Evolutionary conservation across 23 tunicate species (phyloP).

Genomic region (Corella eumyota): DNA sequence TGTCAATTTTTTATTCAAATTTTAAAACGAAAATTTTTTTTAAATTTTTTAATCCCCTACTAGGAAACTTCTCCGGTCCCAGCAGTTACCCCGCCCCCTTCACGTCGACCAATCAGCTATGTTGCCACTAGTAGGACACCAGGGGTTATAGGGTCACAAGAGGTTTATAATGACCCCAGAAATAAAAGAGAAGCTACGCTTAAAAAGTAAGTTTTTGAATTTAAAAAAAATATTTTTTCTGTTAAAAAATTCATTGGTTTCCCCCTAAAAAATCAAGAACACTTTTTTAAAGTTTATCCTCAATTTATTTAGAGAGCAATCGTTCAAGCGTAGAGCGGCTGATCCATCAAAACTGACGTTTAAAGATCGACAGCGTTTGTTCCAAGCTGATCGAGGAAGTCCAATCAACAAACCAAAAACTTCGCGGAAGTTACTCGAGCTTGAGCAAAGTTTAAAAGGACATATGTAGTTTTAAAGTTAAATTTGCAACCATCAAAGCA

Average conservation of each 20-base stretch:
- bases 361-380: slow-evolving; percentile 80
- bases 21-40: too few species aligned
- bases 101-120: slow-evolving; percentile 41
- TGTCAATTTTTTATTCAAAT: not conserved
- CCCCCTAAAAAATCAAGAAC: not conserved
- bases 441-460: slow-evolving; percentile 55
- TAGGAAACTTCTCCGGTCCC: slow-evolving; percentile 15
- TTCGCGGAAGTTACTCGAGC: slow-evolving; percentile 52
- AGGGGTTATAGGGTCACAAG: slow-evolving; percentile 85
- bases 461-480: too few species aligned
- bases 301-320: not conserved
- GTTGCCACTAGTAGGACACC: slow-evolving; percentile 39
- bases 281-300: too few species aligned
- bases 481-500: too few species aligned
- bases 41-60: too few species aligned
- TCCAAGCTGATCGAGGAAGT: slow-evolving; percentile 45
- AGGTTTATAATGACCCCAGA: slow-evolving; percentile 88
- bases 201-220: slow-evolving; percentile 18
- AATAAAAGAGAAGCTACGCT: slow-evolving; percentile 46
- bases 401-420: slow-evolving; percentile 64
- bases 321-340: slow-evolving; percentile 33
- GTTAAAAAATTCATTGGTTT: not conserved
- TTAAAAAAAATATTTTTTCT: not conserved
- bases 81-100: slow-evolving; percentile 12
- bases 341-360: slow-evolving; percentile 88